phyloP scores from a whole-genome alignment of 1,140 invertebrate species.

The Tetranychus cinnabarinus region DNA sequence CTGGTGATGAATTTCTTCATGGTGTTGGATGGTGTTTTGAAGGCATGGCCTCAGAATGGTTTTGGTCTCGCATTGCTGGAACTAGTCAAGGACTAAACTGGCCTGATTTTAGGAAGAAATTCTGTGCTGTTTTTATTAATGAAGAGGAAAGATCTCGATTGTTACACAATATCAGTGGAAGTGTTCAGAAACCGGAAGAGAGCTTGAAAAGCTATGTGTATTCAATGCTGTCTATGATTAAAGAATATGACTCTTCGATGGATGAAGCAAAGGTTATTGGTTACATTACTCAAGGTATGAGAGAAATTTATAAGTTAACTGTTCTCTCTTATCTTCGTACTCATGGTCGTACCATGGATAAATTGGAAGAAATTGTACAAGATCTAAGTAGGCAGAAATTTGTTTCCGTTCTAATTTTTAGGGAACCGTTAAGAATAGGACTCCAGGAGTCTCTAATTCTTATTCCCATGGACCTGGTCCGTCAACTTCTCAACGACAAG shows the following conservation, averaged over 20 bases:
- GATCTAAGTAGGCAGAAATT: not conserved
- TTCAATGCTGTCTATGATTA: not conserved
- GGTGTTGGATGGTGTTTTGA: not conserved
- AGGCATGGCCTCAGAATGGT: not conserved
- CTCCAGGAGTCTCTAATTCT: not conserved
- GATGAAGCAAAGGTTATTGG: not conserved
- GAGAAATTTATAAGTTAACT: not conserved
- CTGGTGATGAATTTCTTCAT: not conserved
- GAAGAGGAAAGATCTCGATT: not conserved
- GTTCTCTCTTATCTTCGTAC: not conserved
- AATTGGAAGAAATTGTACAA: not conserved
- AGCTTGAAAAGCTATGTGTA: not conserved
- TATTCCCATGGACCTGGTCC: not conserved
- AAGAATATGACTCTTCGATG: not conserved
- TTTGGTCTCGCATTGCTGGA: not conserved
- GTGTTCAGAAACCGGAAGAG: not conserved
- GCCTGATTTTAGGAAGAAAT: not conserved
- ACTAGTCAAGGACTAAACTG: not conserved
- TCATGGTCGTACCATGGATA: not conserved
- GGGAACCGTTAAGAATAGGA: not conserved
- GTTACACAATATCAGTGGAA: not conserved
- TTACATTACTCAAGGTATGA: not conserved
- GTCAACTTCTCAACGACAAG: not conserved
- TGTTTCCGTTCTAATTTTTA: not conserved
- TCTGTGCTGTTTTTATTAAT: not conserved